Evolutionary conservation across 2,797 vertebrate species (phyloP), one percentile per base, ranked within the genome.

Genomic region (Cheracebus regulus): DNA sequence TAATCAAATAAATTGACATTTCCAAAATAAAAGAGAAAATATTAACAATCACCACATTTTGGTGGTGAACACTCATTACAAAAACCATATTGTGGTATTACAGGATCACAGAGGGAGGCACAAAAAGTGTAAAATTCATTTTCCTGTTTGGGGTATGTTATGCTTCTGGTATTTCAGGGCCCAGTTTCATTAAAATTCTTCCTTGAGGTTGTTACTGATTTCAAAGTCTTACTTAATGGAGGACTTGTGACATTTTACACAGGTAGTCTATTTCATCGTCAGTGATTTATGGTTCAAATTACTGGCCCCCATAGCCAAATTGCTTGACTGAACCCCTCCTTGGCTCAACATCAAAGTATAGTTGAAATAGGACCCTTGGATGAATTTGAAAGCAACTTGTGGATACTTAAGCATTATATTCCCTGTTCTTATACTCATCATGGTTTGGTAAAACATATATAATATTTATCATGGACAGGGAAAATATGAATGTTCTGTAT

Each of bases 341-440:
- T 81, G 3, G 46, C 20, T 93, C n/a, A 64, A 28, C 41, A 84
- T 57, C 48, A 91, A 96, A 61, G 12, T 36, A 41, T 1, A 58
- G 13, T 30, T 93, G 55, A 95, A 97, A 91, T 85, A 82, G 78
- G 14, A 92, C 30, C 22, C 39, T 86, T 87, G 80, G 19, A 39
- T 44, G 87, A 72, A 57, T 92, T 87, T 97, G 55, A 93, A 95
- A 70, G 55, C n/a, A 95, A 2, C 30, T n/a, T n/a, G 50, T 83
- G 88, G 24, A 88, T 80, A 90, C 57, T 96, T 91, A 84, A 50
- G n/a, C 22, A 46, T 80, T 36, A 78, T 83, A 82, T 36, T 89
- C 12, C 41, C 15, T 48, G 19, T 55, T 46, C 4, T 61, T 70
- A 28, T 2, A 81, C 4, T 44, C 39, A 52, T 19, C 90, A 41